Percentiles rank a stretch among this genome's conserved stretches.
phyloP scores from a whole-genome alignment of 2,113 vertebrate species.

The Ondatra zibethicus region DNA sequence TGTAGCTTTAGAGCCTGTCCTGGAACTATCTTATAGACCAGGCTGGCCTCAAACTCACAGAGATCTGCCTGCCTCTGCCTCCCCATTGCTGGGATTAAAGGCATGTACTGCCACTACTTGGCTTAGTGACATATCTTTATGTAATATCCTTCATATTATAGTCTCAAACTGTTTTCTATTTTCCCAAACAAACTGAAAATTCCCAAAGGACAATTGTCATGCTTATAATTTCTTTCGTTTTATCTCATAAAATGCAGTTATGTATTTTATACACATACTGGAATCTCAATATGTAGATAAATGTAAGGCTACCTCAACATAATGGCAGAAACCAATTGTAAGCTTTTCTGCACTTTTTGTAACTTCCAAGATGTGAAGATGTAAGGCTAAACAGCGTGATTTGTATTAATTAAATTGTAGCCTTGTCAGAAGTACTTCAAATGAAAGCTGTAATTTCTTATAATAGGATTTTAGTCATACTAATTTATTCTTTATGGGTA shows the following conservation, averaged over 20 bases:
- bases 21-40: no score
- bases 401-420: constrained; percentile 59
- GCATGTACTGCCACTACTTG: no score
- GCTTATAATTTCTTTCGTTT: background rate
- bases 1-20: no score
- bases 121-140: background rate
- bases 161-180: background rate
- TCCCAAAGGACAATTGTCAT: background rate
- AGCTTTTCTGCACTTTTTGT: constrained; percentile 27
- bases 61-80: no score
- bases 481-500: constrained; percentile 50
- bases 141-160: constrained; percentile 24
- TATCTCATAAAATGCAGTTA: background rate
- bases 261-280: background rate
- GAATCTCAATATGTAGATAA: background rate
- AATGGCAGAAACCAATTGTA: constrained; percentile 4
- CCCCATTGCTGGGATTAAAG: no score
- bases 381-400: constrained; percentile 33
- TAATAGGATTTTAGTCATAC: constrained; percentile 43
- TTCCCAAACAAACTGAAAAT: background rate
- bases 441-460: constrained; percentile 55
- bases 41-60: no score
- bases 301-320: background rate
- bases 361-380: constrained; percentile 34
- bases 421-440: constrained; percentile 62